Base-by-base conservation (phyloP, 1,140 invertebrate species). In the Apis dorsata region DNA sequence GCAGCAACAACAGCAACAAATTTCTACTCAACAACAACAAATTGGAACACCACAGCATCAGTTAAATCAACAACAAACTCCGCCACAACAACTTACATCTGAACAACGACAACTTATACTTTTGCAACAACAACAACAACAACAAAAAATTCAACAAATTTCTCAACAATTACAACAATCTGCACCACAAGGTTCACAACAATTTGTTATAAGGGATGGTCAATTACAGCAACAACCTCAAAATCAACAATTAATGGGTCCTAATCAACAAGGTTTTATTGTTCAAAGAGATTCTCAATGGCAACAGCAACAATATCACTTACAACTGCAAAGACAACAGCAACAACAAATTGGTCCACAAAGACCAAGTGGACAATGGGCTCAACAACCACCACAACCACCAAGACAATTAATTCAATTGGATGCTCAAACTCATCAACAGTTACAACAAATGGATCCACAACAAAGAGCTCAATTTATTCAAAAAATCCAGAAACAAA, bases 341-440 rank as follows among this genome's bases (percentile, higher is more conserved):
- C 94, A 94, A 24, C 95, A 95, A 49, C 94, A 94, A 78, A 88
- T 93, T 44, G 91, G 91, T 3, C 91, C 93, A 55, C 90, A 93
- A 71, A 92, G 93, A 80, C 91, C 93, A 7, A 90, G 90, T 13
- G 92, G 91, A 21, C 94, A 94, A 65, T 94, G 93, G 92, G 89
- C 91, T 28, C 94, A 94, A 73, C 94, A 94, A 74, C 92, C 92
- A 9, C 91, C 91, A 5, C 92, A 93, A 69, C 95, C 93, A 5
- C 94, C 95, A 28, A 92, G 95, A 73, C 96, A 97, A 86, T 94
- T 96, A 59, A 97, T 97, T 75, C 97, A 97, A 72, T 92, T 97
- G 76, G 97, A 97, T 90, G 96, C 96, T 11, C 96, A 97, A 84
- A 97, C 97, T 8, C 97, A 97, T 89, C 96, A 97, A n/a, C 96